Conservation (phyloP, 2,797 vertebrate genomes). For the Arvicola amphibius region DNA sequence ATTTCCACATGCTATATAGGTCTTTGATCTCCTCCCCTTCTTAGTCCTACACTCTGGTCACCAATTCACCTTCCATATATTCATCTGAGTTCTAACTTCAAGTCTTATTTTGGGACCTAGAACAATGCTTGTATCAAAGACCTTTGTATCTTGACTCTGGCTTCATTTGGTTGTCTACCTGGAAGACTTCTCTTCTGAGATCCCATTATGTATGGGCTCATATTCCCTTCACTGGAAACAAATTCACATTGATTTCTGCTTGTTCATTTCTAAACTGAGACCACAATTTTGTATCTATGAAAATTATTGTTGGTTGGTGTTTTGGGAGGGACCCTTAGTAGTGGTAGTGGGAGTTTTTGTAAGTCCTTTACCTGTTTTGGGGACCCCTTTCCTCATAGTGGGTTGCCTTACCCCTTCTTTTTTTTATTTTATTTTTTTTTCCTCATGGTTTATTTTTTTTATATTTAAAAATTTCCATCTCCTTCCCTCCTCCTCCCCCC, state of each 20-base stretch:
- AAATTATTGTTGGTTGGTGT: not conserved
- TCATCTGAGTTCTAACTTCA: not conserved
- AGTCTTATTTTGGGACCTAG: not conserved
- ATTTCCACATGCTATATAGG: not conserved
- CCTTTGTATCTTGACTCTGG: not conserved
- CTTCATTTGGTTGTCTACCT: not conserved
- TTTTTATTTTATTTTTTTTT: too few relatives aligned
- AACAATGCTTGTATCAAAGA: not conserved
- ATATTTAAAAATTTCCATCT: too few relatives aligned
- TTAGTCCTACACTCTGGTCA: not conserved
- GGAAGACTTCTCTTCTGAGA: not conserved
- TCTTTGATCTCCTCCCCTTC: not conserved
- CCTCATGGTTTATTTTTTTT: too few relatives aligned
- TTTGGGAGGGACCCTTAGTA: not conserved
- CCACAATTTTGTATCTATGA: not conserved
- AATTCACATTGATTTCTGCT: not conserved
- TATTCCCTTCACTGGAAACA: not conserved
- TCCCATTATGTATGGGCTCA: not conserved
- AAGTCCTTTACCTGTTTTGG: not conserved
- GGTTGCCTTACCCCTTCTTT: not conserved
- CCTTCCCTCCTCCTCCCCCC: too few relatives aligned
- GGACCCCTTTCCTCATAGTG: not conserved
- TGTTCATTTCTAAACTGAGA: not conserved
- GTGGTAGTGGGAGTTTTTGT: not conserved
- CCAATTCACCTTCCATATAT: too few relatives aligned